Evolutionary conservation across 1,140 invertebrate genomes (phyloP), one percentile per base, ranked within the genome.

Genomic region (Drosophila neocordata): DNA sequence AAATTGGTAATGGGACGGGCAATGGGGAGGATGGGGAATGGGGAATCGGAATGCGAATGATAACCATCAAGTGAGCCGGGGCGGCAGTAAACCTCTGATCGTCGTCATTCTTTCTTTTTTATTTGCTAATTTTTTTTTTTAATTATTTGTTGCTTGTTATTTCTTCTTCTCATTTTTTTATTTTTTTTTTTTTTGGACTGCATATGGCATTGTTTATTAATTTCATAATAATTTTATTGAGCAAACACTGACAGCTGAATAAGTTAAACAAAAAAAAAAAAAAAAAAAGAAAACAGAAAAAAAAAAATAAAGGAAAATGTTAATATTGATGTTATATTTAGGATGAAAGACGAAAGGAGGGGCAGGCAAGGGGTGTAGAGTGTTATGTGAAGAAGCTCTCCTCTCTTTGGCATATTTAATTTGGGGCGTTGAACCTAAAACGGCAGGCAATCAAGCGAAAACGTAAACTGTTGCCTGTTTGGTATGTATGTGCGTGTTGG

Each of bases 401-500:
- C 18, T 8, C 8, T 44, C 18, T 48, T 48, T 48, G 41, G 15
- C n/a, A 18, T 48, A 48, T 48, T 20, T 20, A 48, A 48, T 48
- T 48, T 48, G 41, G 41, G 41, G 41, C 41, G 41, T 48, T 48
- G 41, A 72, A 70, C 67, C 69, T 51, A 70, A 70, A 55, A 56
- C 41, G 41, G 15, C 41, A 20, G 69, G 34, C 69, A 72, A 73
- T 72, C 60, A 72, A 53, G 13, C 53, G 53, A 38, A 20, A 48
- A 48, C 15, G 15, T 9, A 48, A 48, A 48, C 41, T 44, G 41
- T 44, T 44, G 41, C 41, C 41, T 18, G 13, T 73, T 73, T 55
- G 73, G 65, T 60, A 59, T 51, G 13, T 8, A 13, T 13, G 52
- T 77, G 79, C 77, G 82, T 84, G 80, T 65, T 61, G 34, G 51